phyloP scores from a whole-genome alignment of 2,888 invertebrate genomes.

The Drepanosiphum platanoidis region DNA sequence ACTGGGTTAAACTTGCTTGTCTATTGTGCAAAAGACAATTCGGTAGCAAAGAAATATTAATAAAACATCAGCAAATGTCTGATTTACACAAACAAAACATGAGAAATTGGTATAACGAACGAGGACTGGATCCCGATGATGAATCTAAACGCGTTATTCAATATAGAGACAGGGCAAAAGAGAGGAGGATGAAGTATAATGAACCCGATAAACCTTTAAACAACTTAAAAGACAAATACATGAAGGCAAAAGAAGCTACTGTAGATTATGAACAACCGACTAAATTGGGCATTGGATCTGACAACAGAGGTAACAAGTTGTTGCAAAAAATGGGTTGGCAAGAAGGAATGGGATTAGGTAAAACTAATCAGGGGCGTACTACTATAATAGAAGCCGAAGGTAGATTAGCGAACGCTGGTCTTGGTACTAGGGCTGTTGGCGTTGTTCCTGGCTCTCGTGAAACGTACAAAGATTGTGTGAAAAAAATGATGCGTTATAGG shows the following conservation, averaged over 20 bases:
- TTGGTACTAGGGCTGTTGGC: constrained; percentile 84
- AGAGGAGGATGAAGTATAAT: constrained; percentile 91
- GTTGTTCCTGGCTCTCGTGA: constrained; percentile 84
- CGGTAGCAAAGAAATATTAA: constrained; percentile 85
- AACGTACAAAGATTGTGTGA: constrained; percentile 88
- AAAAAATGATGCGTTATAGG: constrained; percentile 88
- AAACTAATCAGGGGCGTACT: constrained; percentile 90
- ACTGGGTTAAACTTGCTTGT: constrained; percentile 91
- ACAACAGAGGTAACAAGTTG: constrained; percentile 93
- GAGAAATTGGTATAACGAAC: constrained; percentile 69
- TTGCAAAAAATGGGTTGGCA: constrained; percentile 99
- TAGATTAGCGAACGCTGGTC: constrained; percentile 80
- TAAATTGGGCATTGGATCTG: constrained; percentile 79
- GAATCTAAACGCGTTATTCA: constrained; percentile 68
- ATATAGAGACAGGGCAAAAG: constrained; percentile 96
- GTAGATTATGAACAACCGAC: constrained; percentile 71
- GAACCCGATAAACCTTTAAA: constrained; percentile 83
- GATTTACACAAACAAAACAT: constrained; percentile 93
- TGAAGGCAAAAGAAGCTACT: constrained; percentile 71
- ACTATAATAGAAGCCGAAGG: constrained; percentile 86
- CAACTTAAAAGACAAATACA: constrained; percentile 78
- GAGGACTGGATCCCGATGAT: constrained; percentile 69
- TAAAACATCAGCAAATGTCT: constrained; percentile 91
- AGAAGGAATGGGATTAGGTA: constrained; percentile 94
- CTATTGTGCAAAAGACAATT: constrained; percentile 95